phyloP scores from a whole-genome alignment of 2,888 invertebrate genomes.

The Cantharis rufa region DNA sequence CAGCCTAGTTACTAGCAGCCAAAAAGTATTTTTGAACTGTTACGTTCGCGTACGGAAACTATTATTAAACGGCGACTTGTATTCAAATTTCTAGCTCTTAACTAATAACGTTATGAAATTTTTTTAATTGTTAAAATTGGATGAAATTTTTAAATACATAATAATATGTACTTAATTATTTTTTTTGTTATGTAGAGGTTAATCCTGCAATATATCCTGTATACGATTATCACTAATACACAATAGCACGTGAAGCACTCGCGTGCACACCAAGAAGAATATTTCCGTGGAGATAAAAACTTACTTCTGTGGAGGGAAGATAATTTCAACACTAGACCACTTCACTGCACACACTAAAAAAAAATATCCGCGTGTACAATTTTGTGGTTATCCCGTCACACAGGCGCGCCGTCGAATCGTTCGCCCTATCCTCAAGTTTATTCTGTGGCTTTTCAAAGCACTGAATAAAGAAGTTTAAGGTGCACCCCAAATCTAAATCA shows the following conservation, averaged over 20 bases:
- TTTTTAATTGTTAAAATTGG: background rate
- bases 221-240: conserved; percentile 31
- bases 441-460: conserved; percentile 57
- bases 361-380: conserved; percentile 45
- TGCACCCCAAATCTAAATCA: conserved; percentile 54
- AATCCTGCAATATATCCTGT: conserved; percentile 31
- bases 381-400: conserved; percentile 51
- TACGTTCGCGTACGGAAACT: conserved; percentile 32
- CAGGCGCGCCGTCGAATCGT: conserved; percentile 55
- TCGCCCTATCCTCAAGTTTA: conserved; percentile 56
- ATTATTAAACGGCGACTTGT: conserved; percentile 32
- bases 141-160: background rate
- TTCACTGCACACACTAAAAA: conserved; percentile 48
- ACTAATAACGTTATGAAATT: background rate
- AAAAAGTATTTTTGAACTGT: conserved; percentile 36
- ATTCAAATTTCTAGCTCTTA: conserved; percentile 17
- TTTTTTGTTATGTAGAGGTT: background rate
- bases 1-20: conserved; percentile 36
- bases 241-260: conserved; percentile 29
- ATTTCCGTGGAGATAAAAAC: conserved; percentile 29
- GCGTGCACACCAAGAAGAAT: conserved; percentile 14
- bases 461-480: conserved; percentile 54
- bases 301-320: conserved; percentile 50
- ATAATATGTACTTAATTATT: background rate
- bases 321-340: conserved; percentile 47